Conservation (phyloP, 2,797 vertebrate species). For the Antrozous pallidus region DNA sequence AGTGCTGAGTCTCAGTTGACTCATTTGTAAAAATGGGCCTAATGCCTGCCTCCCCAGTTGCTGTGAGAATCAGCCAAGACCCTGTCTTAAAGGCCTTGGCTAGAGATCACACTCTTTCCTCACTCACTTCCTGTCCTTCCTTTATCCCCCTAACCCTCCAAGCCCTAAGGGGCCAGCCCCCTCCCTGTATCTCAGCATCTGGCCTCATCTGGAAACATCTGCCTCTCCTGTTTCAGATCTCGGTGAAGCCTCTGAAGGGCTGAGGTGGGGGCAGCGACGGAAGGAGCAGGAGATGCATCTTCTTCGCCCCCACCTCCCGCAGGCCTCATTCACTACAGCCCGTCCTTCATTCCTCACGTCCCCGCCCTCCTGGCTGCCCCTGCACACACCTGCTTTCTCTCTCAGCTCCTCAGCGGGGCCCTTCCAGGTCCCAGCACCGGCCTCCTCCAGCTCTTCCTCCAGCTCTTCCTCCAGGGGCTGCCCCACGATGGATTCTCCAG, state of each 20-base stretch:
- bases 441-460: constrained; percentile 7
- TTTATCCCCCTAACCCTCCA: not conserved
- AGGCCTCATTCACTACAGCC: constrained; percentile 1
- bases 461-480: not conserved
- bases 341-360: not conserved
- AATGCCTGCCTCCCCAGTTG: not conserved
- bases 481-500: constrained; percentile 44
- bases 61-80: not conserved
- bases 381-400: constrained; percentile 64
- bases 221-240: constrained; percentile 17
- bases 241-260: not conserved
- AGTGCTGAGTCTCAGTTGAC: not conserved
- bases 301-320: not conserved
- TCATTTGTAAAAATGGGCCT: constrained; percentile 8
- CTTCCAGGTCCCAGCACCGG: not conserved
- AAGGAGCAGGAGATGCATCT: not conserved
- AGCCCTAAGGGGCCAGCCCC: not conserved
- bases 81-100: not conserved
- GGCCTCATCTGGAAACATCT: constrained; percentile 67
- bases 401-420: constrained; percentile 11
- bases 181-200: constrained; percentile 31
- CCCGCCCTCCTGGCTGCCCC: not conserved
- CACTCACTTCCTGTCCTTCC: constrained; percentile 45
- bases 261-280: not conserved
- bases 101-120: constrained; percentile 2